These are phyloP conservation scores for Salminus brasiliensis DNA, from an alignment of 2,113 vertebrate genomes.

Conservation along the genomic window DNA sequence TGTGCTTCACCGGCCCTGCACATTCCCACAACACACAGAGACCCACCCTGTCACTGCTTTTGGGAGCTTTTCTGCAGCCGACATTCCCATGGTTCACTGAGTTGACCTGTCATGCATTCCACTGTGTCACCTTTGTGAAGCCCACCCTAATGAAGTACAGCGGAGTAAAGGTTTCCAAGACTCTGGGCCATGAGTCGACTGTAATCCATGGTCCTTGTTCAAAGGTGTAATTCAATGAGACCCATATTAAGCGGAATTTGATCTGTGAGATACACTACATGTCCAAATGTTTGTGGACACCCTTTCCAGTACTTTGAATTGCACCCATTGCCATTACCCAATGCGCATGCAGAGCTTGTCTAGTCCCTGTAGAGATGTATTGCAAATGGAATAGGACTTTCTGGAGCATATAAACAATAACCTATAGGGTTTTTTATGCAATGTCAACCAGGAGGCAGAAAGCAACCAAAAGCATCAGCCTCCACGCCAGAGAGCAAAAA, in stretches of 20 bases:
- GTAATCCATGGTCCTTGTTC: background rate
- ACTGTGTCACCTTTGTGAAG: background rate
- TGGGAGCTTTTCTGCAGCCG: slow-evolving; percentile 36
- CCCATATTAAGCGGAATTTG: background rate
- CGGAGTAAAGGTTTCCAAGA: background rate
- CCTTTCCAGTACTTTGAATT: no score
- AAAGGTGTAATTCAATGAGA: background rate
- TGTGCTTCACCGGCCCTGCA: background rate
- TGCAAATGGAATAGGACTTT: no score
- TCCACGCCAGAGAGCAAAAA: no score
- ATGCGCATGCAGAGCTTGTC: no score
- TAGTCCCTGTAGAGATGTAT: no score
- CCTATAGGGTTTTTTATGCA: no score
- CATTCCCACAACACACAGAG: background rate
- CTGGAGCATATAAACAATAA: no score
- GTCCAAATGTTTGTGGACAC: no score
- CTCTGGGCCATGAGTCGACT: background rate
- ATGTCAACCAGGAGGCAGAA: no score
- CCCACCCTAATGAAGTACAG: background rate
- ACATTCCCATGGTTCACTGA: slow-evolving; percentile 64
- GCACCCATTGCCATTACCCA: no score
- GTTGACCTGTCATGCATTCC: slow-evolving; percentile 54
- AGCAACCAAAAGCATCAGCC: no score
- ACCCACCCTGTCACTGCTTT: background rate
- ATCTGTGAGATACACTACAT: background rate